Evolutionary conservation across 2,113 vertebrate species (phyloP).

Genomic region (Dipodomys stephensi): DNA sequence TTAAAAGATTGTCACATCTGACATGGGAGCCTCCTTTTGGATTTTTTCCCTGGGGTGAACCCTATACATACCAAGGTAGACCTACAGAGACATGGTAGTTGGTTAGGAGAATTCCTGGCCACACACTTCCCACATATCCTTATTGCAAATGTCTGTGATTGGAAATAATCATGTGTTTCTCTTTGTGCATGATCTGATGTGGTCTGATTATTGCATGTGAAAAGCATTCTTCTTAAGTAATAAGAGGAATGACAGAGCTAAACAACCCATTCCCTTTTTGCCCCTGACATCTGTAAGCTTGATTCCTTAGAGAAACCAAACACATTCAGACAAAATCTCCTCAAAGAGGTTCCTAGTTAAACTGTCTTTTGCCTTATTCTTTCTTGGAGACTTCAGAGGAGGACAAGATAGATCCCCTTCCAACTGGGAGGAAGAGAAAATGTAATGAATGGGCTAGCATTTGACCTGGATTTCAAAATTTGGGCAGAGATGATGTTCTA

Average conservation of each 20-base stretch:
- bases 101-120: background rate
- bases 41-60: background rate
- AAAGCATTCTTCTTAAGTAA: background rate
- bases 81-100: background rate
- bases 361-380: background rate
- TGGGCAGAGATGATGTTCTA: background rate
- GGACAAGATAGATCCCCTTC: background rate
- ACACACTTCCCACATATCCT: background rate
- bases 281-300: background rate
- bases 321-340: background rate
- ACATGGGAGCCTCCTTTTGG: background rate
- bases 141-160: background rate
- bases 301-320: conserved; percentile 27
- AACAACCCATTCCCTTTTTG: background rate
- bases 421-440: background rate
- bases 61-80: background rate
- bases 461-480: background rate
- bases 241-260: background rate
- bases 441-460: background rate
- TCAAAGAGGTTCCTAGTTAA: background rate
- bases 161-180: background rate
- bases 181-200: background rate
- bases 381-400: background rate
- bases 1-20: background rate
- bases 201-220: background rate